Evolutionary conservation across 64 coral and sea anemone genomes (phyloP), one percentile per base, ranked within the genome.

Genomic region (Catalaphyllia jardinei): DNA sequence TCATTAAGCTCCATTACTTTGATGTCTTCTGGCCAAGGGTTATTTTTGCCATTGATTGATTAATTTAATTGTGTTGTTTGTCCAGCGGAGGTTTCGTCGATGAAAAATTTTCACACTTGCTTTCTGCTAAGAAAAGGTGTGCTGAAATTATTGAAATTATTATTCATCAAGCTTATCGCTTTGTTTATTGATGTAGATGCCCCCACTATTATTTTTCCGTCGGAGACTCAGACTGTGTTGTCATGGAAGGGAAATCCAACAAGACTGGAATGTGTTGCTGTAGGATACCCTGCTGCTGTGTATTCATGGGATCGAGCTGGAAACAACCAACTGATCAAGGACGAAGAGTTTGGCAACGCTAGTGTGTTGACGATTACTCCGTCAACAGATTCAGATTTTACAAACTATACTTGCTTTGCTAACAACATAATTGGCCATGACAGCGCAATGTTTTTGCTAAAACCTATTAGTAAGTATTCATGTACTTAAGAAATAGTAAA

Each of bases 301-400:
- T 78, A 52, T 78, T 78, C 76, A 11, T 78, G 76, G 76, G 52
- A 42, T 15, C 10, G 71, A 73, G 71, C 42, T 46, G 42, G 25
- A 15, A 27, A 31, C 71, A 31, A 30, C 25, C 27, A 28, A 29
- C 71, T 73, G 71, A 27, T 31, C 12, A 46, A 46, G 42, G 71
- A 10, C 29, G 11, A 15, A 73, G 25, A 31, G 71, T 51, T 3
- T 78, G 49, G 42, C 76, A 78, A 78, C 46, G 52, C 42, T 4
- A 78, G 76, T 78, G 76, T 78, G 8, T 78, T 78, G 76, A 78
- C 76, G 19, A 52, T 78, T 0, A 78, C 33, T 15, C 46, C 76
- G 18, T 52, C 33, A 31, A 29, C 71, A 14, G 71, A 73, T 55
- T 24, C 46, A 8, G 76, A 78, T 52, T 78, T 57, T 13, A 49